Conservation (phyloP, 2,797 vertebrate genomes). For the Aeoliscus strigatus region DNA sequence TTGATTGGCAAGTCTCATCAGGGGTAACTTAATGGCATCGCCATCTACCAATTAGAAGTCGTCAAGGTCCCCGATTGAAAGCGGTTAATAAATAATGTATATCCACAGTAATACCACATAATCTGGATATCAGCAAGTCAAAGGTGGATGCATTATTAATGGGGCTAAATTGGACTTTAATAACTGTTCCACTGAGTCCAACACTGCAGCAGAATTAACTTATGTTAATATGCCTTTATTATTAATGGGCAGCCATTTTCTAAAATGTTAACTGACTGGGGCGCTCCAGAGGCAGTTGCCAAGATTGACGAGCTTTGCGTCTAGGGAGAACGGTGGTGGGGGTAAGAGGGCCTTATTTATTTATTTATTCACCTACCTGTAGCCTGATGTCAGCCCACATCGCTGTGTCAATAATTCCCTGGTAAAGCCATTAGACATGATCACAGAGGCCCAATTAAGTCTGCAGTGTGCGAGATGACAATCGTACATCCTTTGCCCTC, state of each 20-base stretch:
- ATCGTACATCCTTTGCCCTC: constrained; percentile 72
- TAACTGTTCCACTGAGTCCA: constrained; percentile 80
- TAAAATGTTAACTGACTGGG: constrained; percentile 82
- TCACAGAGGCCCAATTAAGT: constrained; percentile 76
- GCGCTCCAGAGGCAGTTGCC: constrained; percentile 72
- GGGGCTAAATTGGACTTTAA: constrained; percentile 85
- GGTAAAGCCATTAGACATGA: constrained; percentile 77
- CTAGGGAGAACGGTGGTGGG: constrained; percentile 46
- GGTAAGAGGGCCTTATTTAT: constrained; percentile 60
- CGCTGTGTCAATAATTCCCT: constrained; percentile 79
- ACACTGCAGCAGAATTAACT: constrained; percentile 79
- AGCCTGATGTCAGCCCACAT: constrained; percentile 69
- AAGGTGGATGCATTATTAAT: constrained; percentile 86
- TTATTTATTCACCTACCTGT: constrained; percentile 82
- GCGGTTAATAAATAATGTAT: constrained; percentile 84
- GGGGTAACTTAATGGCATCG: constrained; percentile 68
- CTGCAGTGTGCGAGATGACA: constrained; percentile 69
- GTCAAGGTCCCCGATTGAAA: constrained; percentile 79
- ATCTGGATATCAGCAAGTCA: constrained; percentile 86
- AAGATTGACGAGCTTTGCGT: constrained; percentile 76
- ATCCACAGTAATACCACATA: constrained; percentile 80
- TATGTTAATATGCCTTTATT: constrained; percentile 83
- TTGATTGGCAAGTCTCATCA: constrained; percentile 82
- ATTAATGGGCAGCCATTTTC: constrained; percentile 80
- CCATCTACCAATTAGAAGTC: constrained; percentile 76